These are phyloP conservation scores for Meganola albula DNA, from an alignment of 2,888 invertebrate genomes.

Conservation along the genomic window DNA sequence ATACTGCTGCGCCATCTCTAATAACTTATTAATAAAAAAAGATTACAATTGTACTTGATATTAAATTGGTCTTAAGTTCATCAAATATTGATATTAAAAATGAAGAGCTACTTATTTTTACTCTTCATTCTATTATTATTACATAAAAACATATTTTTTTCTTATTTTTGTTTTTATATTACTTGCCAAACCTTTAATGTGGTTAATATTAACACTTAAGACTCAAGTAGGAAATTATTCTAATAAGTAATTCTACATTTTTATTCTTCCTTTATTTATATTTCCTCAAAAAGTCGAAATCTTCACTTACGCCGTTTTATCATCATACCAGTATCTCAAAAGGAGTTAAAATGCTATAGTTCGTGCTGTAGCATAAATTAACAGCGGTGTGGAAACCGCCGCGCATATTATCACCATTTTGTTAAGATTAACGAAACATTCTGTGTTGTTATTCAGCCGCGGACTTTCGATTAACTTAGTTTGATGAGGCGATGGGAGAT, in stretches of 20 bases:
- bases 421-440: constrained; percentile 72
- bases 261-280: background rate
- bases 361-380: constrained; percentile 75
- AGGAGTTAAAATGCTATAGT: constrained; percentile 77
- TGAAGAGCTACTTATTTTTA: too few species aligned
- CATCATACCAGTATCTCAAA: constrained; percentile 43
- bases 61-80: too few species aligned
- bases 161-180: too few species aligned
- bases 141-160: too few species aligned
- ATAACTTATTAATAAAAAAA: too few species aligned
- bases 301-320: constrained; percentile 30
- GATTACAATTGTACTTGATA: too few species aligned
- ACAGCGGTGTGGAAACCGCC: constrained; percentile 63
- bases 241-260: background rate
- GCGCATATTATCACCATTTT: constrained; percentile 73
- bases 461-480: constrained; percentile 53
- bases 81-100: too few species aligned
- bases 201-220: too few species aligned
- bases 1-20: too few species aligned
- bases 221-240: too few species aligned
- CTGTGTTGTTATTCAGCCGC: constrained; percentile 62
- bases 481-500: constrained; percentile 15
- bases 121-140: too few species aligned
- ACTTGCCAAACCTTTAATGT: too few species aligned
- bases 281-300: constrained; percentile 14